Base-by-base conservation (phyloP, 2,888 invertebrate genomes). In the Drosophila quinaria region DNA sequence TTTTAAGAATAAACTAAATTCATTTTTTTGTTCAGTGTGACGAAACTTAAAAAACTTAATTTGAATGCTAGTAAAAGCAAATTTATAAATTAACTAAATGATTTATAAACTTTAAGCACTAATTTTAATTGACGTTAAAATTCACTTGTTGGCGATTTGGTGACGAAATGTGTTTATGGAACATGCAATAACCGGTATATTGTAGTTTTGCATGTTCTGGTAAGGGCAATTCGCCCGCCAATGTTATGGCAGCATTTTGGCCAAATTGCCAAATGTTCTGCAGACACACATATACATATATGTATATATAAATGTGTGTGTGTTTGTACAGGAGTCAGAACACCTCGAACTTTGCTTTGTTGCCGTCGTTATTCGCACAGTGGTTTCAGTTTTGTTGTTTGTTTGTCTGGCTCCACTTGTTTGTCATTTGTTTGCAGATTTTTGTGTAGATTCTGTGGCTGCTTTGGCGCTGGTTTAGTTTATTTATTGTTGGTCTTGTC, bases 371-470 rank as follows among this genome's bases (percentile, higher is more conserved):
- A 46, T 22, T 59, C 64, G 71, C 59, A 63, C 72, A 71, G 79
- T 72, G 85, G 85, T 87, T 82, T 88, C 59, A 62, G 75, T 61
- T 61, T 71, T 70, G 74, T 78, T 89, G 85, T 75, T 81, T 68
- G 69, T 81, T 81, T 80, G 75, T 81, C 78, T 89, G 67, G 74
- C 87, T 88, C 73, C 77, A 75, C 76, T 89, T 82, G 89, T 85
- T 83, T 90, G 84, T 87, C 89, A 87, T 90, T 87, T 87, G 86
- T 78, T 89, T 84, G 87, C 90, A 90, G 86, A 87, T 87, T 90
- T 87, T 78, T 89, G 89, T 83, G 84, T 80, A 87, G 78, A 90
- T 90, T 89, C 70, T 90, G 89, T 69, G 86, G 90, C 84, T 83
- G 78, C 83, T 88, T 86, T 89, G 89, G 64, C 77, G 87, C 72